Evolutionary conservation across 2,888 invertebrate species (phyloP), one percentile per base, ranked within the genome.

Genomic region (Alviniconcha strummeri): DNA sequence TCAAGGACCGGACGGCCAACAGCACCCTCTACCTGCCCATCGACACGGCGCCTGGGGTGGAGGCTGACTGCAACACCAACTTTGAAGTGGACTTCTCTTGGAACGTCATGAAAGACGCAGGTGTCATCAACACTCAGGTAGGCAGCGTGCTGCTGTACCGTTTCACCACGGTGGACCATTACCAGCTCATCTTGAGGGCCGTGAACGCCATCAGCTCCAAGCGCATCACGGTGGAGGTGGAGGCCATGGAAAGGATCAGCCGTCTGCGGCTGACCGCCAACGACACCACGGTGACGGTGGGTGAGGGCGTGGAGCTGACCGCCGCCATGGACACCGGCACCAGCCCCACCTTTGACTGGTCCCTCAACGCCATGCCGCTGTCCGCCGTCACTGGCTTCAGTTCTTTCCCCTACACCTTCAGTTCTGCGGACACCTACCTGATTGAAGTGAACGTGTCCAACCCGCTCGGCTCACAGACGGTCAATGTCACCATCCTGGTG

Each of bases 171-270:
- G 83, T 77, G 36, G 75, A 76, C n/a, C 11, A 15, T 57, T 89
- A 90, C 77, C 83, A 82, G 9, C 69, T 89, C 19, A 80, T 57
- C 6, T 86, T 91, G 5, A 86, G 67, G 36, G 90, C 88, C 6
- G 82, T 81, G 15, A 91, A 91, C 87, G 84, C 81, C 17, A 88
- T 91, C 77, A 91, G 90, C 77, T 74, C 77, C 5, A 77, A 19
- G 36, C 81, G 56, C 7, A 19, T 57, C 36, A 77, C 36, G 6
- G 69, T 82, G 54, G 4, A 13, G 6, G 75, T 76, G 56, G 55
- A 77, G 36, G 82, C 77, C 13, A 15, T 69, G 36, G 82, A 69
- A 19, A 56, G 69, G 54, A 77, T 82, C 36, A 67, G 54, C 19
- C 64, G 67, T 19, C 69, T 82, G n/a, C 9, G 8, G 9, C 57